Evolutionary conservation across 2,113 vertebrate species (phyloP).

Genomic region (Fulica atra): DNA sequence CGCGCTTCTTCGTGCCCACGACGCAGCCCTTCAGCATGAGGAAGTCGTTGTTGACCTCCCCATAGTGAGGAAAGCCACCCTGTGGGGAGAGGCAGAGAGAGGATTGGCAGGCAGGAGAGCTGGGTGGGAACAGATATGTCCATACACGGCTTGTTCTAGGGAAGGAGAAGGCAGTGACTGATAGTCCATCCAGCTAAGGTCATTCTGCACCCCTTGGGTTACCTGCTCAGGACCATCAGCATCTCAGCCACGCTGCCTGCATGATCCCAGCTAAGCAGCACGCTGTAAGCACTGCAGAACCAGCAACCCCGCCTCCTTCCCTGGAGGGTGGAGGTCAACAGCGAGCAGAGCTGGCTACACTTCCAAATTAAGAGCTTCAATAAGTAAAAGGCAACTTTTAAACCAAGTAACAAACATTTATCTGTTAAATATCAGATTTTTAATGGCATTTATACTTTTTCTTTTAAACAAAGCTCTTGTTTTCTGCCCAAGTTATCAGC

Average conservation of each 20-base stretch:
- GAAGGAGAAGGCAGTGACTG: neutral
- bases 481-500: neutral
- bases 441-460: neutral
- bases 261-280: neutral
- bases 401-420: neutral
- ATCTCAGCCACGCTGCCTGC: neutral
- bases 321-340: neutral
- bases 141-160: neutral
- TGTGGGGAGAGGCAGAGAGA: constrained; percentile 21
- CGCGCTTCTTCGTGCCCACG: constrained; percentile 79
- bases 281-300: neutral
- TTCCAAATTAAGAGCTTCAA: neutral
- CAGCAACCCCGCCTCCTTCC: neutral
- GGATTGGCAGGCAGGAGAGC: neutral
- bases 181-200: neutral
- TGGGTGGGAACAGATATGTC: neutral
- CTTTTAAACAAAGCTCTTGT: neutral
- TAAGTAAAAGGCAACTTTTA: neutral
- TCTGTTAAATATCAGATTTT: neutral
- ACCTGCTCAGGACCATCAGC: neutral
- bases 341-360: neutral
- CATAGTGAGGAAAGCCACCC: constrained; percentile 84
- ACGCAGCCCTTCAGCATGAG: constrained; percentile 86
- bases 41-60: constrained; percentile 83
- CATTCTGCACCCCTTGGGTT: neutral